Percentiles rank a stretch among this genome's conserved stretches.
These are phyloP conservation scores for Empis livida DNA, from an alignment of 2,888 invertebrate genomes.

Conservation along the genomic window DNA sequence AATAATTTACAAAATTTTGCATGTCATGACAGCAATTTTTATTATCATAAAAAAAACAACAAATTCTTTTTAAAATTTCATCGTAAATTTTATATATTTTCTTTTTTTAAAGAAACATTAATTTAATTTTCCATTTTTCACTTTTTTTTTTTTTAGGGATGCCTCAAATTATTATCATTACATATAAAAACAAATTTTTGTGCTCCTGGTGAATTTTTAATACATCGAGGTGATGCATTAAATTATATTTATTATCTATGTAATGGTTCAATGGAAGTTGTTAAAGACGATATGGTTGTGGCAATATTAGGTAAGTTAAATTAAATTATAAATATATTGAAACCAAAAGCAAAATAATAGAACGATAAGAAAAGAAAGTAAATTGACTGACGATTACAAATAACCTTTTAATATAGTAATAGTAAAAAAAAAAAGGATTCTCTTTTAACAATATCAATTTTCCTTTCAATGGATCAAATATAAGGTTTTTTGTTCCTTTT, in stretches of 20 bases:
- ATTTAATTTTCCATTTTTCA: conserved; percentile 4
- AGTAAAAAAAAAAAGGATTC: too few relatives aligned
- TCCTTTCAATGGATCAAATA: too few relatives aligned
- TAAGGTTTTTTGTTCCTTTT: neutral
- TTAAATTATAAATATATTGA: too few relatives aligned
- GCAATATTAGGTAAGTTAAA: conserved; percentile 75
- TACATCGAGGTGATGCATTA: conserved; percentile 88
- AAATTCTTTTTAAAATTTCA: too few relatives aligned
- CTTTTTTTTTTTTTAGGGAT: conserved; percentile 42
- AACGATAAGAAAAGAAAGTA: too few relatives aligned
- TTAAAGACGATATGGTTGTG: conserved; percentile 92
- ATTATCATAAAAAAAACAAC: neutral
- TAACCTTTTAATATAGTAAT: too few relatives aligned
- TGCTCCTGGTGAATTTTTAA: conserved; percentile 88
- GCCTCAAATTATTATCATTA: conserved; percentile 79
- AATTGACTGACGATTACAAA: too few relatives aligned
- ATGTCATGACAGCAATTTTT: neutral
- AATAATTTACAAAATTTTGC: neutral
- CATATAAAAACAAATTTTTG: conserved; percentile 92
- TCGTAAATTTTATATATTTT: too few relatives aligned
- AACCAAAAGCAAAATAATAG: too few relatives aligned
- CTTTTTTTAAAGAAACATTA: neutral
- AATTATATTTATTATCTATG: conserved; percentile 91
- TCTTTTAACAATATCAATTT: too few relatives aligned
- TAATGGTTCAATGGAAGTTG: conserved; percentile 95